Base-by-base conservation (phyloP, 2,113 vertebrate species). In the Python bivittatus region DNA sequence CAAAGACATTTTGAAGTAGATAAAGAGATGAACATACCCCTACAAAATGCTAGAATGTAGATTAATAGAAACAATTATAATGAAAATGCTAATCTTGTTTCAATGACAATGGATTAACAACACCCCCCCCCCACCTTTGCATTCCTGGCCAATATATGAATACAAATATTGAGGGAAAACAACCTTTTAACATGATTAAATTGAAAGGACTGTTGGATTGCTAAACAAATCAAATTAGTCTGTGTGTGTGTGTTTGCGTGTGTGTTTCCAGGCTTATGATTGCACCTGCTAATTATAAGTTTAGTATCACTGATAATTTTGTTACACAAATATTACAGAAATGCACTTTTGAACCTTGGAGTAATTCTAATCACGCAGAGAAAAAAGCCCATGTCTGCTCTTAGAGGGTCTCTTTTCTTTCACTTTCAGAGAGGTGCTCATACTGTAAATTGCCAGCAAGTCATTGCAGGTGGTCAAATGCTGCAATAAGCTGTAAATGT, bases 201-300 rank as follows among this genome's bases (percentile, higher is more conserved):
- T 0, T 79, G 58, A 86, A 57, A 83, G 13, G 7, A 12, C 2
- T 91, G 9, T 88, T 85, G 60, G 53, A 93, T 44, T 90, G 17
- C 90, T 86, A 91, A 3, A 3, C 6, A 94, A 96, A 95, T 91
- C 60, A 93, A 88, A 91, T 94, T 91, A 54, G n/a, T 25, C 0
- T 87, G 11, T 86, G 22, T 60, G 23, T 60, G 22, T 25, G 58
- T 20, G 5, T 58, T 2, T 68, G 12, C 33, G 64, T 68, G 23
- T 10, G 84, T 29, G 90, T 94, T 93, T 38, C n/a, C 42, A 84
- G 56, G 48, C 91, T 93, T 88, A 88, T 87, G 42, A 58, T 27
- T 93, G 5, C 89, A 25, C 91, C 56, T 96, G 25, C 48, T 95
- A 93, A 93, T 93, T 95, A 84, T 86, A 25, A 86, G 4, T 85